Conservation (phyloP, 2,113 vertebrate species). For the Potamarius usumacintae region DNA sequence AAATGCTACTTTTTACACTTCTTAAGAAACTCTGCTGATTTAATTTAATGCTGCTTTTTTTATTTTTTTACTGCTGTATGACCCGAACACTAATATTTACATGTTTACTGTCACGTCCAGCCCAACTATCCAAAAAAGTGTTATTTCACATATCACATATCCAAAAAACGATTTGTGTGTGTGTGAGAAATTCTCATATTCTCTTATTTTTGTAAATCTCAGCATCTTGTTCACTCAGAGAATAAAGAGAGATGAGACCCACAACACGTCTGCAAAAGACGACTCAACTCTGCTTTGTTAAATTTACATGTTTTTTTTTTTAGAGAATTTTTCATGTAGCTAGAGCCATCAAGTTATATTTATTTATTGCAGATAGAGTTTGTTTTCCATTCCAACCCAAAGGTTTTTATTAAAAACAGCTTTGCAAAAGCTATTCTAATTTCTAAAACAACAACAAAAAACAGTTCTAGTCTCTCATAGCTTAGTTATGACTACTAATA, state of each 20-base stretch:
- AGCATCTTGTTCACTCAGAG: background rate
- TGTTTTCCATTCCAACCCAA: too few relatives aligned
- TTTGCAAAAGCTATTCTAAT: too few relatives aligned
- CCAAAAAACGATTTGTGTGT: background rate
- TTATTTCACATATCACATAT: background rate
- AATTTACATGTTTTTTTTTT: too few relatives aligned
- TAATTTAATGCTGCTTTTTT: background rate
- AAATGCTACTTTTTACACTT: conserved; percentile 40
- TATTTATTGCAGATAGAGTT: too few relatives aligned
- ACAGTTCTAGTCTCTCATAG: too few relatives aligned
- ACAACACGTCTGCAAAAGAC: background rate
- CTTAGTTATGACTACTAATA: too few relatives aligned
- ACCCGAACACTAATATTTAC: background rate
- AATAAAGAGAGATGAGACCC: background rate
- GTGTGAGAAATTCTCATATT: background rate
- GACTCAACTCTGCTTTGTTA: background rate
- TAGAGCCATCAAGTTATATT: background rate
- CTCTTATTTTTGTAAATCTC: background rate
- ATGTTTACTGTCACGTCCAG: conserved; percentile 4
- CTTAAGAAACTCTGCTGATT: background rate
- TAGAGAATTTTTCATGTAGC: background rate
- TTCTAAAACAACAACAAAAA: too few relatives aligned
- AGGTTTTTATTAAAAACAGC: too few relatives aligned
- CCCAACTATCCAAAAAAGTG: background rate
- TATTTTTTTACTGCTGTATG: background rate